Base-by-base conservation (phyloP, 2,888 invertebrate species). In the Pollenia labialis region DNA sequence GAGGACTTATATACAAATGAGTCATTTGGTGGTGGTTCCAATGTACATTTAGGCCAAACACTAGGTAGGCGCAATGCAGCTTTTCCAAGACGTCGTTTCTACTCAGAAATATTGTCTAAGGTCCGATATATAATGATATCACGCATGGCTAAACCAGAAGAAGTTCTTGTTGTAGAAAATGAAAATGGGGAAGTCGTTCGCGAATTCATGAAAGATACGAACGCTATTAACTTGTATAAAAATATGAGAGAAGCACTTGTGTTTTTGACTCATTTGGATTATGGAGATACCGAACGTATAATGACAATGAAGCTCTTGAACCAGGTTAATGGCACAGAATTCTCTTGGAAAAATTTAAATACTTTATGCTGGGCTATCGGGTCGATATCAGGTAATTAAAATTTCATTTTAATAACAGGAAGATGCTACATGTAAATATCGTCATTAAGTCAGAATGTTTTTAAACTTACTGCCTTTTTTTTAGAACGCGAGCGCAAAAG, bases 321-420 rank as follows among this genome's bases (percentile, higher is more conserved):
- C 93, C 99, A 99, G 94, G 99, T 99, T 4, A 99, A 99, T 94
- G 99, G 99, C 8, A 95, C 96, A 46, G 99, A 99, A 93, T 99
- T 99, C 98, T 99, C 99, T 10, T 99, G 99, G 99, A 99, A 99
- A 94, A 99, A 99, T 94, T 95, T 99, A 80, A 99, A 99, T 92
- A 99, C 99, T 68, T 95, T 99, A 52, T 99, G 99, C 93, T 99
- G 99, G 99, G 99, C 99, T 10, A 99, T 99, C 91, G 99, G 99
- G 68, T 99, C 99, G 82, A 99, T 99, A 92, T 98, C 98, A 90
- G 99, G 99, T 91, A 88, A 89, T n/a, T 66, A 48, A 9, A 0
- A 18, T 50, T 50, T 74, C 1, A 56, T 23, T 56, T 11, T 6
- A 4, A 14, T 23, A 23, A 23, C 23, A 23, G 23, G 23, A 2